Evolutionary conservation across 2,888 invertebrate genomes (phyloP), one percentile per base, ranked within the genome.

Genomic region (Drosophila anomalipes): DNA sequence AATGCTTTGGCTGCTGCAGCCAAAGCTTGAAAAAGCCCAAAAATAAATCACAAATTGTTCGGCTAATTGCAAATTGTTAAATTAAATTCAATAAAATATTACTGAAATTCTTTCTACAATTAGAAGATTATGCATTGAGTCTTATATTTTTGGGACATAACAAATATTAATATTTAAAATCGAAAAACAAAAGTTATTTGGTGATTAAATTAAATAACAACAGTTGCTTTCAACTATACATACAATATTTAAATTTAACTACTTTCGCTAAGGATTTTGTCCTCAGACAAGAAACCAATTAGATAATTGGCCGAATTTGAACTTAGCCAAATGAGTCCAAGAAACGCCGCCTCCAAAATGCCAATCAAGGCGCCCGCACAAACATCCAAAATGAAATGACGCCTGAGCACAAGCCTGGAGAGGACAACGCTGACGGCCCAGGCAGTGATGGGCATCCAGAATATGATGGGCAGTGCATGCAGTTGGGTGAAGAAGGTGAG

Each of bases 371-470:
- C 93, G 19, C 99, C 99, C 61, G 94, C 96, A 5, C 95, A 52
- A 0, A 99, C 96, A 94, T 99, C 99, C 41, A 97, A 93, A 49
- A 99, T 93, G 91, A 97, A 97, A 94, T 99, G 99, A 68, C 98
- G 95, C 80, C 97, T 96, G 80, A 97, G 94, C 28, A 99, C 93
- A 10, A 99, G 94, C 81, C 99, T 94, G 4, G 98, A 98, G 0
- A 97, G 69, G 60, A 96, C 95, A 4, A 99, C 96, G 16, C 96
- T 94, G 0, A 94, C 92, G 0, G 96, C 95, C 98, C 98, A 99
- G 0, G 96, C 95, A 1, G 96, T 82, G 16, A 98, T 86, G 0
- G 96, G 95, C 30, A 95, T 95, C 75, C 95, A 94, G 77, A 95
- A 95, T 61, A 96, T 82, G 9, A 95, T 87, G 1, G 95, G 94